phyloP scores from a whole-genome alignment of 2,113 vertebrate genomes.

The Saccopteryx leptura region DNA sequence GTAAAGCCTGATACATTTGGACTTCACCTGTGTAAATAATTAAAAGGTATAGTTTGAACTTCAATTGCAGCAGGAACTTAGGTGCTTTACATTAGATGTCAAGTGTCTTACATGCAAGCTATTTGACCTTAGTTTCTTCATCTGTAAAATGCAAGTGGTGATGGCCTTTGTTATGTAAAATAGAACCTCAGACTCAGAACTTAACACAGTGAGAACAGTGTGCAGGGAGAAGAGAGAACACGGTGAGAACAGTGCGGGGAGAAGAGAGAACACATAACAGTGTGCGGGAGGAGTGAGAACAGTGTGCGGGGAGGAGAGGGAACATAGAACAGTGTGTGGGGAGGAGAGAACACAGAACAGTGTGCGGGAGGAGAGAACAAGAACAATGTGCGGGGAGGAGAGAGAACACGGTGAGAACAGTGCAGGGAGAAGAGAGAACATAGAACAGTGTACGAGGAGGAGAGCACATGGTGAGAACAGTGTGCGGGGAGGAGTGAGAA shows the following conservation, averaged over 20 bases:
- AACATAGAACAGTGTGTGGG: too few species aligned
- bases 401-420: too few species aligned
- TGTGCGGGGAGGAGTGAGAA: too few species aligned
- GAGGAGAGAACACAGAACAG: too few species aligned
- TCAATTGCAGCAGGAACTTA: constrained; percentile 2
- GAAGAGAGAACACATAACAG: neutral
- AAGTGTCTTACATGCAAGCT: neutral
- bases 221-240: neutral
- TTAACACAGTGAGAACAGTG: neutral
- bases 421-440: too few species aligned
- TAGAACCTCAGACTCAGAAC: neutral
- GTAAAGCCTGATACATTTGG: neutral
- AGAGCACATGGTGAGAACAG: too few species aligned
- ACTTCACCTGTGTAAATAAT: neutral
- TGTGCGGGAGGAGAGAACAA: too few species aligned
- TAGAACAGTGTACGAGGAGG: too few species aligned
- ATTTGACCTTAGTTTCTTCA: neutral
- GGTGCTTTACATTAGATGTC: neutral
- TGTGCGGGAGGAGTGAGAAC: too few species aligned
- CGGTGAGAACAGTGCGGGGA: neutral
- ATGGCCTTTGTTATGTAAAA: neutral
- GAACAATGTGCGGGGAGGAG: too few species aligned
- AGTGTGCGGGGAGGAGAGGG: too few species aligned
- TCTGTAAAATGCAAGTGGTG: neutral
- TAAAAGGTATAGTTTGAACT: constrained; percentile 28